Evolutionary conservation across 1,140 invertebrate species (phyloP).

Genomic region (Epicauta chinensis): DNA sequence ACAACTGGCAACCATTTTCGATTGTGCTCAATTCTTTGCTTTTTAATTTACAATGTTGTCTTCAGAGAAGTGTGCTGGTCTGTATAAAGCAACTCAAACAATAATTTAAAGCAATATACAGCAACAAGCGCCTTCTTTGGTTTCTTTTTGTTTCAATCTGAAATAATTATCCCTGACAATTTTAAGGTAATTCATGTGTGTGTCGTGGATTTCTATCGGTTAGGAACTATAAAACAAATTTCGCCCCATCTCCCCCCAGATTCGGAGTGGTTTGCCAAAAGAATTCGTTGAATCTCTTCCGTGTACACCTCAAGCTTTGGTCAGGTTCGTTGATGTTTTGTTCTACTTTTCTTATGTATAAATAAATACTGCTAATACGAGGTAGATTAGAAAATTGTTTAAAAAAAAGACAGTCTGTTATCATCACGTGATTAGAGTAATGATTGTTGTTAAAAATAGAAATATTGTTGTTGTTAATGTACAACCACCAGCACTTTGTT

Average conservation of each 20-base stretch:
- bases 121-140: slow-evolving; percentile 24
- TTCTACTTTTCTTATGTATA: neutral
- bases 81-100: slow-evolving; percentile 16
- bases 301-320: too few species aligned
- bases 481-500: neutral
- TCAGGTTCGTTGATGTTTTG: too few species aligned
- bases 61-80: slow-evolving; percentile 8
- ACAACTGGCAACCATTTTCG: too few species aligned
- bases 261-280: too few species aligned
- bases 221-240: too few species aligned
- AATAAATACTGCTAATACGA: slow-evolving; percentile 23
- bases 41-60: neutral
- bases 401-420: neutral
- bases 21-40: too few species aligned
- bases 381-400: slow-evolving; percentile 15
- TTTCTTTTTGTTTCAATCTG: neutral
- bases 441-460: neutral
- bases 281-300: too few species aligned
- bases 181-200: too few species aligned
- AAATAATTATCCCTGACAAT: too few species aligned
- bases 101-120: slow-evolving; percentile 30
- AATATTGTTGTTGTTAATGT: too few species aligned
- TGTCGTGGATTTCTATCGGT: too few species aligned
- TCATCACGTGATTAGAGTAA: neutral
- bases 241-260: too few species aligned